Conservation (phyloP, 2,888 invertebrate species). For the Antheraea assamensis region DNA sequence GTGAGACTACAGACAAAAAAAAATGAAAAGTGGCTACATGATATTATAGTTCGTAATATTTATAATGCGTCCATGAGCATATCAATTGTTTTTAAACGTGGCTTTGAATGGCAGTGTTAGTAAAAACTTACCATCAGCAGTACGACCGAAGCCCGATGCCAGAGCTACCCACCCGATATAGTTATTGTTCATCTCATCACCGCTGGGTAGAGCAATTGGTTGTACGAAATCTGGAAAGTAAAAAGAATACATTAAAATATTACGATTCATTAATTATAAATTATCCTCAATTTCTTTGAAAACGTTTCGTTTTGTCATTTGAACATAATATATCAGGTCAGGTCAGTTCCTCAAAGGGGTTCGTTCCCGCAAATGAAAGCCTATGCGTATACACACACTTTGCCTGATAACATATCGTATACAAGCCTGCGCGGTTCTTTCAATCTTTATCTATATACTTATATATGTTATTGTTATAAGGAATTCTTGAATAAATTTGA, state of each 20-base stretch:
- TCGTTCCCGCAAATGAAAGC: not conserved
- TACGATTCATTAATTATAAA: not conserved
- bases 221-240: conserved; percentile 38
- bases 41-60: too few relatives aligned
- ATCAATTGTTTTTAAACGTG: not conserved
- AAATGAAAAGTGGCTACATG: too few relatives aligned
- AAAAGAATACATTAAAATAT: conserved; percentile 11
- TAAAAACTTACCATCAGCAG: conserved; percentile 37
- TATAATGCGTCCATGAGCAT: too few relatives aligned
- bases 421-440: not conserved
- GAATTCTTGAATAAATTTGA: too few relatives aligned
- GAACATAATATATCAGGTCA: not conserved
- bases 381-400: not conserved
- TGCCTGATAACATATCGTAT: not conserved
- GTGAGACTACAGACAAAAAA: too few relatives aligned
- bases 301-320: not conserved
- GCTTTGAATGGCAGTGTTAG: not conserved
- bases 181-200: conserved; percentile 30
- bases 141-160: conserved; percentile 45
- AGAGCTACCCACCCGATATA: conserved; percentile 35
- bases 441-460: too few relatives aligned
- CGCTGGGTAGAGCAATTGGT: conserved; percentile 41
- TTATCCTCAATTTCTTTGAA: conserved; percentile 4
- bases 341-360: not conserved
- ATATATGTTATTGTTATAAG: too few relatives aligned